phyloP scores from a whole-genome alignment of 2,113 vertebrate genomes.

The Ia io region DNA sequence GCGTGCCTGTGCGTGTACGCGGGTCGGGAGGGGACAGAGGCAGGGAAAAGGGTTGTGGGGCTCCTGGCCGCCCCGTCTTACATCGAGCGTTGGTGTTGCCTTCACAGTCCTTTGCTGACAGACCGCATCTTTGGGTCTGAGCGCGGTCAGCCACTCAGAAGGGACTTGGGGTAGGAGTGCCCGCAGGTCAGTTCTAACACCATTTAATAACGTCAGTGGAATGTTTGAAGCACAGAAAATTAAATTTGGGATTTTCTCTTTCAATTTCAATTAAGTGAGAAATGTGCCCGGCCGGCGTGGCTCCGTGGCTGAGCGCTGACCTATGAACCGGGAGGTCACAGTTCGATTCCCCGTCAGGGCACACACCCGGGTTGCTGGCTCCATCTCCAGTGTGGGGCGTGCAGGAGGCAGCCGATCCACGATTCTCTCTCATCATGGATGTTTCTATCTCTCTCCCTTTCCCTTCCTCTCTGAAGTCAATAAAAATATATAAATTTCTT shows the following conservation, averaged over 20 bases:
- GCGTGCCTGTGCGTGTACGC: no score
- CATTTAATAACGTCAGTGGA: not conserved
- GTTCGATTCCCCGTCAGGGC: no score
- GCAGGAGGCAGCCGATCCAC: no score
- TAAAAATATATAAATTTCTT: no score
- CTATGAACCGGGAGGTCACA: no score
- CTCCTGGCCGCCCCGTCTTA: not conserved
- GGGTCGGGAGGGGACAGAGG: not conserved
- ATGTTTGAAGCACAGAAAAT: conserved; percentile 2
- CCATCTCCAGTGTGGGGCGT: no score
- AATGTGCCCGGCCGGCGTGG: not conserved
- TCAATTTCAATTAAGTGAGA: conserved; percentile 18
- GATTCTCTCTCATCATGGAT: no score
- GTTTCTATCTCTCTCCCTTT: no score
- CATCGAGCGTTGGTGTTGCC: not conserved
- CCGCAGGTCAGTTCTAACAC: not conserved
- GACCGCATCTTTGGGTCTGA: not conserved
- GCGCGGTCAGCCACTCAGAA: not conserved
- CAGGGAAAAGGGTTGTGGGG: not conserved
- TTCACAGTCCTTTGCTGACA: not conserved
- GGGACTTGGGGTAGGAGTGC: not conserved
- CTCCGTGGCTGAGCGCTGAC: no score
- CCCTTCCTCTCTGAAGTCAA: no score
- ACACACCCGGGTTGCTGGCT: no score
- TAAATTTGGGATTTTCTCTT: not conserved